Conservation (phyloP, 2,888 invertebrate species). For the Cryptosula pallasiana region DNA sequence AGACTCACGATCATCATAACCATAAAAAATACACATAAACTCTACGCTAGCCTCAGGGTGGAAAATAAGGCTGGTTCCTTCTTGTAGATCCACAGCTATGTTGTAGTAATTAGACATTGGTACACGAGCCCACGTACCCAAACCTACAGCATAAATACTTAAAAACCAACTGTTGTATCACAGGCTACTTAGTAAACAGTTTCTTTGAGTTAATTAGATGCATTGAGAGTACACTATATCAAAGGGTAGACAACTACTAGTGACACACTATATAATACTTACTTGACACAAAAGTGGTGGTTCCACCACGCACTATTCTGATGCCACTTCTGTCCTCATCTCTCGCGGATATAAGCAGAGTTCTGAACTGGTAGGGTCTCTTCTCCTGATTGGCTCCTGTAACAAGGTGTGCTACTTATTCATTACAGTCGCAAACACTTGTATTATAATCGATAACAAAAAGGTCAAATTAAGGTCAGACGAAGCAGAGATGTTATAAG, state of each 20-base stretch:
- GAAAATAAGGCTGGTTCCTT: neutral
- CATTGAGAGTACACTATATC: too few species aligned
- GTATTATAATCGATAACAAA: neutral
- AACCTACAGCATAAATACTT: neutral
- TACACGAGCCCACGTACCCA: neutral
- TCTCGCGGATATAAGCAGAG: neutral
- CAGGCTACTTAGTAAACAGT: too few species aligned
- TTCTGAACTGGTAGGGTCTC: neutral
- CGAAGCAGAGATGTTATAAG: neutral
- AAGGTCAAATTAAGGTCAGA: neutral
- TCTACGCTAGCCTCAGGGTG: neutral
- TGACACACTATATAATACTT: too few species aligned
- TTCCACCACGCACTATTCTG: neutral
- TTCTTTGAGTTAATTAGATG: too few species aligned
- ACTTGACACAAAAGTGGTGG: neutral
- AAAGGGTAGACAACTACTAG: too few species aligned
- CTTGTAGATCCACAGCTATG: neutral
- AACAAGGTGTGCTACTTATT: too few species aligned
- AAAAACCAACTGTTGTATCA: too few species aligned
- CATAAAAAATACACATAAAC: neutral
- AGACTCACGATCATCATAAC: neutral
- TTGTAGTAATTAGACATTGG: neutral
- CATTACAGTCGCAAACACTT: too few species aligned
- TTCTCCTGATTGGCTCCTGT: neutral
- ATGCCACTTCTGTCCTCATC: slow-evolving; percentile 17